Base-by-base conservation (phyloP, 2,888 invertebrate species). In the Hydropsyche betteni region DNA sequence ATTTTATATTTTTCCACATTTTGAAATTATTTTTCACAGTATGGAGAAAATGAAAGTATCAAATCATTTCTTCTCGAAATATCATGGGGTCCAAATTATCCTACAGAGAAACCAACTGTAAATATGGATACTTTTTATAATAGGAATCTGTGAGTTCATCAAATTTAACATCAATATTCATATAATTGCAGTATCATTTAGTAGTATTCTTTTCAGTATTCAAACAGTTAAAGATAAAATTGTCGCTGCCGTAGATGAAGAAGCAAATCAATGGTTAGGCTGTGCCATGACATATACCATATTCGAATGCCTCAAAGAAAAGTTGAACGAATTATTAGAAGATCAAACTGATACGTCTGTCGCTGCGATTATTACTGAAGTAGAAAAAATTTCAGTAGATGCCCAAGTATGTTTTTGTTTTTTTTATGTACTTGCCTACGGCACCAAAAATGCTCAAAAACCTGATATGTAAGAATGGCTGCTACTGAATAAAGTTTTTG, bases 221-320 rank as follows among this genome's bases (percentile, higher is more conserved):
- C 87, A 88, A 52, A 82, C 88, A 1, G 91, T 95, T 0, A 96
- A 96, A 84, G 86, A 91, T 68, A 91, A 90, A 82, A 90, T 96
- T 77, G 82, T 89, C 10, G 83, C 86, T 7, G 87, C 89, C 72
- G 84, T 95, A 0, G 86, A 87, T 12, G 86, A 88, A 10, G 95
- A 96, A 84, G 94, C 94, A 0, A 91, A 94, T 55, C 93, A 94
- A 81, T 93, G 94, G 89, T 81, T 96, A 14, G 97, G 96, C 0
- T 93, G 93, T 86, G 96, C 96, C 2, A 97, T 97, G 96, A 98
- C 97, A 0, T 98, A 96, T 83, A 94, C 96, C 0, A 85, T 98
- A 73, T 96, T 98, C 83, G 97, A 98, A 85, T 94, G 91, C 84
- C 88, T 95, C 14, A 96, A 96, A 84, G 97, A 98, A 83, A 92